Conservation (phyloP, 2,888 invertebrate species). For the Empis livida region DNA sequence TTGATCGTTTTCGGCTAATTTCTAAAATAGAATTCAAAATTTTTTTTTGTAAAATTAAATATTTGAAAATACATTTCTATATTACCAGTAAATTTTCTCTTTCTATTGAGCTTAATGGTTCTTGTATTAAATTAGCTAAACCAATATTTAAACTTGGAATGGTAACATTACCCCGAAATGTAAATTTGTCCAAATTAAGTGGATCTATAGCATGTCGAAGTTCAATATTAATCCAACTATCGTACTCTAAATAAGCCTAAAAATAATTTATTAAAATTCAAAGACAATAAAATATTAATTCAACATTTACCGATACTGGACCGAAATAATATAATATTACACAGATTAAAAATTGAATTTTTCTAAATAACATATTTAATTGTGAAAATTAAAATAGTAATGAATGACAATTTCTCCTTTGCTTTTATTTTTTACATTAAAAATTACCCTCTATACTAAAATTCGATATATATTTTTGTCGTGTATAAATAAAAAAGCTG, state of each 20-base stretch:
- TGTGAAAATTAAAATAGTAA: too few relatives aligned
- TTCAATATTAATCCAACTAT: constrained; percentile 58
- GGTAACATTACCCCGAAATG: constrained; percentile 54
- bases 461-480: too few relatives aligned
- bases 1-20: constrained; percentile 50
- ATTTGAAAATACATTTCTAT: not conserved
- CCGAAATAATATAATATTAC: too few relatives aligned
- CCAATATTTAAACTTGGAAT: constrained; percentile 58
- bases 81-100: constrained; percentile 43
- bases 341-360: too few relatives aligned
- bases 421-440: too few relatives aligned
- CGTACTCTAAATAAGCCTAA: constrained; percentile 53
- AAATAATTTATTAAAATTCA: constrained; percentile 12
- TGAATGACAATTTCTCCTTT: too few relatives aligned
- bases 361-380: too few relatives aligned
- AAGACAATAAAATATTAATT: too few relatives aligned
- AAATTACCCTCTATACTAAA: too few relatives aligned
- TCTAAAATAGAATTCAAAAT: constrained; percentile 32
- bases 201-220: constrained; percentile 53
- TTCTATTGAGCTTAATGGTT: constrained; percentile 42
- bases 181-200: constrained; percentile 41
- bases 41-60: too few relatives aligned
- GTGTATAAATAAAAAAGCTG: too few relatives aligned
- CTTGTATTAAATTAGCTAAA: constrained; percentile 48
- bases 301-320: too few relatives aligned